These are phyloP conservation scores for Pangasius larnaudii DNA, from an alignment of 2,797 vertebrate species.

Conservation along the genomic window DNA sequence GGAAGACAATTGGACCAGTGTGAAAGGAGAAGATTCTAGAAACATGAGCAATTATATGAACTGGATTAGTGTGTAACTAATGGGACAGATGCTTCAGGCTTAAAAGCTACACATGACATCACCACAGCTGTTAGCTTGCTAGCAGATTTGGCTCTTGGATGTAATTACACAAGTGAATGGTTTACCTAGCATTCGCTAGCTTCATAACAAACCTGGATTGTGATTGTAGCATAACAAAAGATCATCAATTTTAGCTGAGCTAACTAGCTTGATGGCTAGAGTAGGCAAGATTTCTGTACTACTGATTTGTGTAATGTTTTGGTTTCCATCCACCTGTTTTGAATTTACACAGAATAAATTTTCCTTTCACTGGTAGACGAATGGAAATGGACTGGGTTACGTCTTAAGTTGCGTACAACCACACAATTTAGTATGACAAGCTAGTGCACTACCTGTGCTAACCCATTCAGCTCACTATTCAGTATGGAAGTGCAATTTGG, in stretches of 20 bases:
- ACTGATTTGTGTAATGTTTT: not conserved
- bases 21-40: not conserved
- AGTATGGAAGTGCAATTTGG: not conserved
- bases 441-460: not conserved
- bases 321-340: too few relatives aligned
- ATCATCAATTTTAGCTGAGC: not conserved
- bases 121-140: not conserved
- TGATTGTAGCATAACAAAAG: not conserved
- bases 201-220: not conserved
- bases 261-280: not conserved
- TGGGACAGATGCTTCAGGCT: slow-evolving; percentile 1
- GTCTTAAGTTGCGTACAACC: not conserved
- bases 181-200: not conserved
- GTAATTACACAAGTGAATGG: not conserved
- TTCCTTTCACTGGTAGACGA: not conserved
- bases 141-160: not conserved
- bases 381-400: not conserved
- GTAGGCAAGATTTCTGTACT: not conserved
- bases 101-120: not conserved
- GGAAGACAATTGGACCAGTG: not conserved
- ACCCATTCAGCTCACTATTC: too few relatives aligned
- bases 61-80: not conserved
- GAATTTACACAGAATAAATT: not conserved
- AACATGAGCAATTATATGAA: not conserved
- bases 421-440: not conserved